Evolutionary conservation across 2,113 vertebrate species (phyloP), one percentile per base, ranked within the genome.

Genomic region (Paedocypris sp.): DNA sequence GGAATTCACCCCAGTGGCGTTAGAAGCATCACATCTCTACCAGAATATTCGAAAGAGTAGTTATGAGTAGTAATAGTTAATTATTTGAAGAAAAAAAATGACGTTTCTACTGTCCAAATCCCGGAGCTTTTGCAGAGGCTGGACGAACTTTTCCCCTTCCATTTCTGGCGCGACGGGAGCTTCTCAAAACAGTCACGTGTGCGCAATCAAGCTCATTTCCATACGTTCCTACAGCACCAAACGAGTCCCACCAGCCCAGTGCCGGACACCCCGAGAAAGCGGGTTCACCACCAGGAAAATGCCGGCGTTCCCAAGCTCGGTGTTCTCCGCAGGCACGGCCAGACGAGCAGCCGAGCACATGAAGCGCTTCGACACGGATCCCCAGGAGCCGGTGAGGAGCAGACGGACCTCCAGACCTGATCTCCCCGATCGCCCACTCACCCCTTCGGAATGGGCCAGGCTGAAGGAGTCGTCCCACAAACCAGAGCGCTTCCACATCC

Each of bases 261-360:
- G n/a, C n/a, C n/a, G n/a, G n/a, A n/a, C 16, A 2, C 5, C 52
- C 26, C 67, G 38, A 54, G 56, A 16, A 8, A 62, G 32, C 11
- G 56, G 57, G 7, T 51, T 26, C 12, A 8, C 12, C 13, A 0
- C 18, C 3, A 13, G 15, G 26, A 65, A 61, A 15, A 68, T n/a
- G 4, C 11, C 47, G 13, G 22, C 49, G n/a, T 50, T 67, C 36
- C 56, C 74, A 8, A 69, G 61, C 31, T 81, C 78, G 11, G 73
- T 88, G 50, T 93, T 95, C 70, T 81, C 88, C 72, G 87, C 86
- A 16, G 88, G 83, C 35, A 83, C 82, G 1, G 86, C 86, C 0
- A 91, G 84, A 70, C 89, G 75, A 61, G 82, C 19, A 3, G 54
- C 85, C 3, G 77, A 83, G 36, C 45, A 22, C 10, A 0, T 73